Evolutionary conservation across 2,113 vertebrate species (phyloP).

Genomic region (Eulacestoma nigropectus): DNA sequence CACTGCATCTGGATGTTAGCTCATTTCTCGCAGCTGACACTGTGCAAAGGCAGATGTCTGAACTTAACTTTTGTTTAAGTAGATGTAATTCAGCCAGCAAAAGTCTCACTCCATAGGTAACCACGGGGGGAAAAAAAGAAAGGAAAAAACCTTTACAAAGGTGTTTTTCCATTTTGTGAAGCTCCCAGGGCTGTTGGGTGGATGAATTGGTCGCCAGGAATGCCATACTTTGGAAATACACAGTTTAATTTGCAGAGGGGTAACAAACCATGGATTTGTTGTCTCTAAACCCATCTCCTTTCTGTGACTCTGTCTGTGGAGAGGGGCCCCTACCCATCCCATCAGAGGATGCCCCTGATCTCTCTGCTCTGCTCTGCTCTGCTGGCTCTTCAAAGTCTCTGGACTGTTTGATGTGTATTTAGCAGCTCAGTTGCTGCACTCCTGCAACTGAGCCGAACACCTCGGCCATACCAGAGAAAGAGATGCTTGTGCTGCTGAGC

Average conservation of each 20-base stretch:
- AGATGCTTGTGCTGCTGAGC: constrained; percentile 4
- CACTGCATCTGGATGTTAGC: constrained; percentile 56
- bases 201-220: background rate
- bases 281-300: background rate
- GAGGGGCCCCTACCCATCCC: background rate
- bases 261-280: accelerated
- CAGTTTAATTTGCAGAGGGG: background rate
- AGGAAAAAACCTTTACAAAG: background rate
- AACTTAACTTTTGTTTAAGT: constrained; percentile 14
- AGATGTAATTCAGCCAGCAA: background rate
- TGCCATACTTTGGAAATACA: background rate
- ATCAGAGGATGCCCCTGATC: background rate
- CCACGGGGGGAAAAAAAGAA: accelerated
- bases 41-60: constrained; percentile 46
- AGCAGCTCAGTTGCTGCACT: background rate
- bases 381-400: background rate
- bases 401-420: background rate
- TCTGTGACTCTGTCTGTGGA: background rate
- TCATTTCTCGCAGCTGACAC: constrained; percentile 67
- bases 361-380: background rate
- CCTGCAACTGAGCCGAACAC: accelerated
- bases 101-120: background rate
- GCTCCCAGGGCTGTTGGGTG: background rate
- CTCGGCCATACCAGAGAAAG: accelerated
- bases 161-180: background rate